phyloP scores from a whole-genome alignment of 2,113 vertebrate genomes.

The Cavia porcellus region DNA sequence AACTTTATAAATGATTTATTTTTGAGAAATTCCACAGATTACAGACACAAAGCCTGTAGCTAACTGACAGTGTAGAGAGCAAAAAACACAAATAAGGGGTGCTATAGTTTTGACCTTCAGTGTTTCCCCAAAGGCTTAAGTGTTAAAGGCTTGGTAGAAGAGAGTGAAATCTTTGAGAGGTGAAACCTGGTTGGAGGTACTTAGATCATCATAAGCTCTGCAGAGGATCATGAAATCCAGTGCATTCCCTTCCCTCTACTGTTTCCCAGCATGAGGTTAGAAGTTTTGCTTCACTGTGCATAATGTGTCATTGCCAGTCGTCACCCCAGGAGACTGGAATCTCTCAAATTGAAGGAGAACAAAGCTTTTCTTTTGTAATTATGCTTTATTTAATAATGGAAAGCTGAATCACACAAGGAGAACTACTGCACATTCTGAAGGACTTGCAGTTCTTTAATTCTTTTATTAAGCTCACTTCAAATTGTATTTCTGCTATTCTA shows the following conservation, averaged over 20 bases:
- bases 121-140: not conserved
- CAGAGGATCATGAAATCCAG: rapidly evolving
- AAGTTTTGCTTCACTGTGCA: not conserved
- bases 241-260: not conserved
- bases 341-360: not conserved
- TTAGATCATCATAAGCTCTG: not conserved
- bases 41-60: too few relatives aligned
- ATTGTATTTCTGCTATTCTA: not conserved
- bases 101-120: not conserved
- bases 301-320: not conserved
- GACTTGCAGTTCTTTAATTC: not conserved
- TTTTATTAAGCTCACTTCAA: not conserved
- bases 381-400: too few relatives aligned
- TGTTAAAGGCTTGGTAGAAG: not conserved
- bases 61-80: not conserved
- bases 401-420: rapidly evolving
- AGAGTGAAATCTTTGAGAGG: not conserved
- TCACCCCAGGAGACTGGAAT: not conserved
- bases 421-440: not conserved
- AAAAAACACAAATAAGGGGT: not conserved
- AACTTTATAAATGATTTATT: too few relatives aligned
- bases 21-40: too few relatives aligned
- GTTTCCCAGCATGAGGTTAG: not conserved
- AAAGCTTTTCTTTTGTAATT: not conserved
- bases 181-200: too few relatives aligned